Conservation (phyloP, 2,113 vertebrate genomes). For the Microtus oregoni region DNA sequence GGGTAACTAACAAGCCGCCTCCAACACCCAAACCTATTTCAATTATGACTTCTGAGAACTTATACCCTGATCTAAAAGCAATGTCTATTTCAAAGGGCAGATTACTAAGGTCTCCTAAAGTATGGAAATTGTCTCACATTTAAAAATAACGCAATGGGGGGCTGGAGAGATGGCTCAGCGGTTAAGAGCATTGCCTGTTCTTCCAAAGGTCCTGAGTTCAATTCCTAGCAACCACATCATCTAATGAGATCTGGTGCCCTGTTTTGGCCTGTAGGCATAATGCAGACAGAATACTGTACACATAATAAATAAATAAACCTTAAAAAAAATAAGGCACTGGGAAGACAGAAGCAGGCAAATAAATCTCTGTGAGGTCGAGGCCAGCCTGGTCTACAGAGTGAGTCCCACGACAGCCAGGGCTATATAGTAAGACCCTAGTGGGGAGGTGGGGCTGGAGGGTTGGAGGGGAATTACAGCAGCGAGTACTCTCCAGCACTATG, state of each 20-base stretch:
- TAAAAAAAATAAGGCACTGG: background rate
- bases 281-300: no score
- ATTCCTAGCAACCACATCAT: no score
- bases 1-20: no score
- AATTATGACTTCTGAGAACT: conserved; percentile 44
- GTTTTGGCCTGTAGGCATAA: no score
- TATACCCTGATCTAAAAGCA: conserved; percentile 54
- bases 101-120: conserved; percentile 25
- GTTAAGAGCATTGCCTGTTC: no score
- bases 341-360: background rate
- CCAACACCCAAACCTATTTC: conserved; percentile 10
- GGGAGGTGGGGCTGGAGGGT: no score
- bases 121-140: background rate
- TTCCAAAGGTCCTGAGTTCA: no score
- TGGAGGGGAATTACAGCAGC: background rate
- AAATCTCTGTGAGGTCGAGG: background rate
- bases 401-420: background rate
- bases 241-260: no score
- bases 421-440: background rate
- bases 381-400: background rate
- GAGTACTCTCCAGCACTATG: background rate
- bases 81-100: background rate
- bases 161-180: no score
- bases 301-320: no score
- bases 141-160: background rate